Evolutionary conservation across 64 coral and sea anemone genomes (phyloP).

Genomic region (Porites australiensis): DNA sequence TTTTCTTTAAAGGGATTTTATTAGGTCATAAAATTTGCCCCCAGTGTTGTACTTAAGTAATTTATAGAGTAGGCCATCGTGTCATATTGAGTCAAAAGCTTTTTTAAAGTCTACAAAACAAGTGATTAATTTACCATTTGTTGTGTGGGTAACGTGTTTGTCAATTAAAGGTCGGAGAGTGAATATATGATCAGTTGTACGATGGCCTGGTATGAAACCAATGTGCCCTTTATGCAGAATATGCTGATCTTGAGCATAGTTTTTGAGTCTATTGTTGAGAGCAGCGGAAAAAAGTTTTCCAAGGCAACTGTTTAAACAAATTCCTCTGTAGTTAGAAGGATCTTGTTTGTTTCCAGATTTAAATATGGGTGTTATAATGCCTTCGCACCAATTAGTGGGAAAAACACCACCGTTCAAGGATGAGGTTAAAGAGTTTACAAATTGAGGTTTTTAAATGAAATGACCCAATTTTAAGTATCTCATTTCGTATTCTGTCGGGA

Average conservation of each 20-base stretch:
- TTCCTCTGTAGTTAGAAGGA: not conserved
- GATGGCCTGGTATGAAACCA: constrained; percentile 20
- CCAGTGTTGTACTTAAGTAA: not conserved
- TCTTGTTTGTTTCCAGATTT: not conserved
- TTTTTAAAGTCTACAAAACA: not conserved
- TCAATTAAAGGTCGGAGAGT: constrained; percentile 11
- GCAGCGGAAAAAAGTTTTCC: constrained; percentile 12
- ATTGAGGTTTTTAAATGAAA: not conserved
- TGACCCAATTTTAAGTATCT: not conserved
- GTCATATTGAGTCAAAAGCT: not conserved
- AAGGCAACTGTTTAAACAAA: not conserved
- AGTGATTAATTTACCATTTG: not conserved
- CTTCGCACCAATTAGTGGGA: not conserved
- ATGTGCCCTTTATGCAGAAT: constrained; percentile 12
- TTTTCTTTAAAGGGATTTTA: not conserved
- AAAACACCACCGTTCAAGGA: not conserved
- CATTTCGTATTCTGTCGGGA: not conserved
- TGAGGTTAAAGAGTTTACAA: constrained; percentile 10
- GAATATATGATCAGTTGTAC: constrained; percentile 52
- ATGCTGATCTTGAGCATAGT: not conserved
- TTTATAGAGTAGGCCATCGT: not conserved
- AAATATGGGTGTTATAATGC: not conserved
- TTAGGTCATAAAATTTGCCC: not conserved
- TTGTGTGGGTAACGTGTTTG: not conserved
- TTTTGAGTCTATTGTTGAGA: constrained; percentile 2